These are phyloP conservation scores for Eupsilia transversa DNA, from an alignment of 2,888 invertebrate genomes.

Conservation along the genomic window DNA sequence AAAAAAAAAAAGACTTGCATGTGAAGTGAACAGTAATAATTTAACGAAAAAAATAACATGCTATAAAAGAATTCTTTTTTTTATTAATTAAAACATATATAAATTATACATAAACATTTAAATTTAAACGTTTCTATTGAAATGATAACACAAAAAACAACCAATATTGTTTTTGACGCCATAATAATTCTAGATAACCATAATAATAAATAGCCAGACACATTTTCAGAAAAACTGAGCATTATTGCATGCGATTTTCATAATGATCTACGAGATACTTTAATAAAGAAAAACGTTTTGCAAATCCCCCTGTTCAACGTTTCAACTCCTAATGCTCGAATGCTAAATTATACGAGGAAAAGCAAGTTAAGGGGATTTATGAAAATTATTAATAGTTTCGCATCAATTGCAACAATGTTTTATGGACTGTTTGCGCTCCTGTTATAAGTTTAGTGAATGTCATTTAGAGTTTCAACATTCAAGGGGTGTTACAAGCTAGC, in stretches of 20 bases:
- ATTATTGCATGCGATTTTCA: neutral
- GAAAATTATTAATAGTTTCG: constrained; percentile 17
- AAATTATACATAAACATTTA: too few relatives aligned
- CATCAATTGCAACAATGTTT: neutral
- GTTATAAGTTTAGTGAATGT: neutral
- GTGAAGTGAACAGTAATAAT: neutral
- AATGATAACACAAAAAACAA: neutral
- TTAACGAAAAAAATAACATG: neutral
- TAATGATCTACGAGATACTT: neutral
- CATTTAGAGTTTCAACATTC: neutral
- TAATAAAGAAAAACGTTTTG: neutral
- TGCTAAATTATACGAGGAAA: constrained; percentile 12
- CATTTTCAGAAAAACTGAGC: neutral
- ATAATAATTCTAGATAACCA: neutral
- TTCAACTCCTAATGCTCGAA: neutral
- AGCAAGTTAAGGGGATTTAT: neutral
- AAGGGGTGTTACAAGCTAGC: neutral
- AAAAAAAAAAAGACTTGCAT: neutral
- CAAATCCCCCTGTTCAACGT: constrained; percentile 7
- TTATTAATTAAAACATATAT: too few relatives aligned
- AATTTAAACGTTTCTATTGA: too few relatives aligned
- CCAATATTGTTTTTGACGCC: too few relatives aligned
- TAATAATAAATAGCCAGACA: neutral
- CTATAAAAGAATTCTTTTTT: too few relatives aligned
- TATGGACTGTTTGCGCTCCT: constrained; percentile 5